These are phyloP conservation scores for Dascyllus trimaculatus DNA, from an alignment of 2,113 vertebrate species.

Conservation along the genomic window DNA sequence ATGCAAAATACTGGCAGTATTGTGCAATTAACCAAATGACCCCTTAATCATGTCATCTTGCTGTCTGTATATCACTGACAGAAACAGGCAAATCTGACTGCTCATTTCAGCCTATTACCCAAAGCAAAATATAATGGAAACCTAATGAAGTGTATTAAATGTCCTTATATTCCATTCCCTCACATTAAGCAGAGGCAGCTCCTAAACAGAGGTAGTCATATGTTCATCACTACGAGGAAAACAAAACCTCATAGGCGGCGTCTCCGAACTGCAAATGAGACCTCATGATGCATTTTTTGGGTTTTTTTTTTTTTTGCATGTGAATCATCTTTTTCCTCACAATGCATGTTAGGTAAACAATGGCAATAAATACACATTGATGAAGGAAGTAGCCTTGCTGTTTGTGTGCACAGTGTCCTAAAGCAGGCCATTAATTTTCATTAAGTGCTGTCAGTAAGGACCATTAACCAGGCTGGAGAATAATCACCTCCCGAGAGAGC, in stretches of 20 bases:
- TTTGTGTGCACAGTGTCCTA: conserved; percentile 52
- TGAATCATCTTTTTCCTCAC: conserved; percentile 28
- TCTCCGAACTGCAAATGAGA: conserved; percentile 37
- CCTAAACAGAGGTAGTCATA: conserved; percentile 29
- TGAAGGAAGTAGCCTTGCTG: conserved; percentile 67
- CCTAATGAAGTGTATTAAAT: conserved; percentile 75
- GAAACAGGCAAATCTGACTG: conserved; percentile 75
- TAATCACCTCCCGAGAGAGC: conserved; percentile 82
- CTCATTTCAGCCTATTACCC: conserved; percentile 71
- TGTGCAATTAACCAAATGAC: conserved; percentile 83
- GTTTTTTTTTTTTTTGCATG: conserved; percentile 47
- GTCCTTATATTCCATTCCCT: conserved; percentile 49
- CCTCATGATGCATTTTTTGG: conserved; percentile 51
- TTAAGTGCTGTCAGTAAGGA: conserved; percentile 84
- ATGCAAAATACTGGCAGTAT: conserved; percentile 63
- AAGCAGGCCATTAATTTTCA: conserved; percentile 83
- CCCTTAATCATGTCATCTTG: conserved; percentile 78
- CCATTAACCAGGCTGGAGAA: conserved; percentile 84
- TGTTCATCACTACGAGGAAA: conserved; percentile 24
- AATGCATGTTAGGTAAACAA: conserved; percentile 39
- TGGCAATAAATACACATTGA: conserved; percentile 53
- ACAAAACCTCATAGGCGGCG: conserved; percentile 12
- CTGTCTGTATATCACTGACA: conserved; percentile 67
- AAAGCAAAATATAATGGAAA: conserved; percentile 79
- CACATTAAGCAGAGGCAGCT: conserved; percentile 49